phyloP scores from a whole-genome alignment of 2,888 invertebrate genomes.

The Ceratothoa steindachneri region DNA sequence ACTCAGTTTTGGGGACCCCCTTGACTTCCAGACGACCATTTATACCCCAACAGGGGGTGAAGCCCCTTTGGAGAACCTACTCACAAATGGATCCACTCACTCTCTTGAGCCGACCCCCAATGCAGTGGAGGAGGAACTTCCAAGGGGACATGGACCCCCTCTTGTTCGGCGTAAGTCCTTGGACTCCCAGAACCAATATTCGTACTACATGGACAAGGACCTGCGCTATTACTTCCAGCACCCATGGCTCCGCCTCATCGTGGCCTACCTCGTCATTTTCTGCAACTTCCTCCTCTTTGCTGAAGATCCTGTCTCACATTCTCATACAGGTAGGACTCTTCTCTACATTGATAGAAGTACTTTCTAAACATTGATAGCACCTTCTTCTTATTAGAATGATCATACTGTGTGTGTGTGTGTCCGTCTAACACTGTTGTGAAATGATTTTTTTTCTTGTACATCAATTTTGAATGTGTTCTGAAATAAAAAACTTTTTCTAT shows the following conservation, averaged over 20 bases:
- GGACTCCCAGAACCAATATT: conserved; percentile 53
- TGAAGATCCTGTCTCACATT: conserved; percentile 58
- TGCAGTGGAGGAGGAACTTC: conserved; percentile 32
- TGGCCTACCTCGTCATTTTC: conserved; percentile 57
- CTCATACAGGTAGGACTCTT: conserved; percentile 51
- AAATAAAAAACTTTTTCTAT: too few species aligned
- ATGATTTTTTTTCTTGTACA: too few species aligned
- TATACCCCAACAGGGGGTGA: conserved; percentile 42
- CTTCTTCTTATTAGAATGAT: too few species aligned
- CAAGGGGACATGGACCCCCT: conserved; percentile 26
- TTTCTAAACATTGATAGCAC: too few species aligned
- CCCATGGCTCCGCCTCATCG: conserved; percentile 56
- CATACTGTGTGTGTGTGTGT: too few species aligned
- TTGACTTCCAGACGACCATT: conserved; percentile 39
- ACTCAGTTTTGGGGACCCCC: conserved; percentile 43
- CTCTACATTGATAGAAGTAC: too few species aligned
- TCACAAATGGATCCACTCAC: conserved; percentile 28
- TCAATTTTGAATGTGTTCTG: too few species aligned
- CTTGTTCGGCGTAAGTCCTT: conserved; percentile 44
- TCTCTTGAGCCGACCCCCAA: conserved; percentile 23
- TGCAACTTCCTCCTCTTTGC: conserved; percentile 58
- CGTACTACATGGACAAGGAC: conserved; percentile 55
- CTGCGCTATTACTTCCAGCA: conserved; percentile 58
- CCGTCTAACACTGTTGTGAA: too few species aligned
- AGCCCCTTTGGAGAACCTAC: background rate